Conservation (phyloP, 2,797 vertebrate genomes). For the Streptopelia turtur region DNA sequence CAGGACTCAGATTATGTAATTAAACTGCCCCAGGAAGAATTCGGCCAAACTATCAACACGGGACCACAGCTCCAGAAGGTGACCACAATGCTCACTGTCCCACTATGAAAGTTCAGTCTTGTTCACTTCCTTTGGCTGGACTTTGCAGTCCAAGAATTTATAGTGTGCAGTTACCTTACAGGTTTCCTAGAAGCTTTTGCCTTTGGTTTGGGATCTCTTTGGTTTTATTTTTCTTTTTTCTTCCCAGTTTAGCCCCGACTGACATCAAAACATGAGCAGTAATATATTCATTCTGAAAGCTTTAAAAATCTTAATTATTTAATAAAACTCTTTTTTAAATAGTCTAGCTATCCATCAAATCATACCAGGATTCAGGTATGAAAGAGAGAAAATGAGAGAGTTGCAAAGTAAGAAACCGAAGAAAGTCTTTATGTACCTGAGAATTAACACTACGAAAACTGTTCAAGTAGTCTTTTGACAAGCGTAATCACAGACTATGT, state of each 20-base stretch:
- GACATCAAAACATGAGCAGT: neutral
- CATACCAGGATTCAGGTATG: neutral
- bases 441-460: neutral
- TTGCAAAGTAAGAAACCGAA: neutral
- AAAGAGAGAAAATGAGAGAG: neutral
- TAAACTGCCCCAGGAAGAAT: neutral
- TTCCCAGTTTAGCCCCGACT: neutral
- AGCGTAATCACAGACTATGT: neutral
- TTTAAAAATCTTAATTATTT: neutral
- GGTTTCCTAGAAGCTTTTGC: neutral
- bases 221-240: neutral
- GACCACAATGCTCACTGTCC: too few relatives aligned
- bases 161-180: neutral
- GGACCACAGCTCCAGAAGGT: neutral
- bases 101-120: neutral
- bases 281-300: neutral
- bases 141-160: neutral
- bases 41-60: neutral
- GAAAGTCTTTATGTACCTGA: neutral
- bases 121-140: neutral
- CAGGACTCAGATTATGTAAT: neutral
- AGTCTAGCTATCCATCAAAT: neutral
- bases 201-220: neutral
- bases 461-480: neutral
- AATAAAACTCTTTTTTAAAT: neutral